These are phyloP conservation scores for Poeciliopsis occidentalis DNA, from an alignment of 2,113 vertebrate genomes.

Conservation along the genomic window DNA sequence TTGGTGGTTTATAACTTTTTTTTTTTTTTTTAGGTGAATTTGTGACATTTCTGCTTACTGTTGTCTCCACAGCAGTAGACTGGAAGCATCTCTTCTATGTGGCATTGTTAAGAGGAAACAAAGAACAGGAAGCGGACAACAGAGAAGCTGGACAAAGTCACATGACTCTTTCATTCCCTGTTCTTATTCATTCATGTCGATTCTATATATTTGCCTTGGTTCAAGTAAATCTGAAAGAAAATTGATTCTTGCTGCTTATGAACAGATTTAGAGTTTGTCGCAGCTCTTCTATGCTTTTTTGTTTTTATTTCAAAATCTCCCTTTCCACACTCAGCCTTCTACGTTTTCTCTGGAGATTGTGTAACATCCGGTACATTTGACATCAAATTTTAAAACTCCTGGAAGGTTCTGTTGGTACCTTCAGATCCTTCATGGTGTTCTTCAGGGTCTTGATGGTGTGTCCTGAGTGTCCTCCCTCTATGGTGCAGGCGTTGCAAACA, in stretches of 20 bases:
- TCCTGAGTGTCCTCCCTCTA: constrained; percentile 73
- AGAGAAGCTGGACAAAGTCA: constrained; percentile 23
- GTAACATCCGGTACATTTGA: not conserved
- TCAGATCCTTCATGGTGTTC: constrained; percentile 76
- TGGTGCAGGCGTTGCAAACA: constrained; percentile 79
- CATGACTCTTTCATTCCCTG: constrained; percentile 14
- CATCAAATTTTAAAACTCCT: not conserved
- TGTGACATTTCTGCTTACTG: not conserved
- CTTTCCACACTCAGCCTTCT: too few species aligned
- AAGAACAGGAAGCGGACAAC: constrained; percentile 24
- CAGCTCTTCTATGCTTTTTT: too few species aligned
- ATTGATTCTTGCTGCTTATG: too few species aligned
- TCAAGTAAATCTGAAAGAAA: too few species aligned
- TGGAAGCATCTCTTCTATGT: constrained; percentile 37
- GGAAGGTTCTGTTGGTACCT: constrained; percentile 49
- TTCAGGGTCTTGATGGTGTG: constrained; percentile 79
- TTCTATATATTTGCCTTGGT: constrained; percentile 30
- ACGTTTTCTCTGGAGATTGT: not conserved
- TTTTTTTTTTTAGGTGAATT: not conserved
- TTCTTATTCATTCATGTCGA: constrained; percentile 13
- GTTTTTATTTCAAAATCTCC: too few species aligned
- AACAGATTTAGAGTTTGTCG: too few species aligned
- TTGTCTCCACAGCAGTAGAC: not conserved
- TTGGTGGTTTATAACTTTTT: not conserved
- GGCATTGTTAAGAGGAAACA: constrained; percentile 17